Base-by-base conservation (phyloP, 2,888 invertebrate genomes). In the Dryococelus australis region DNA sequence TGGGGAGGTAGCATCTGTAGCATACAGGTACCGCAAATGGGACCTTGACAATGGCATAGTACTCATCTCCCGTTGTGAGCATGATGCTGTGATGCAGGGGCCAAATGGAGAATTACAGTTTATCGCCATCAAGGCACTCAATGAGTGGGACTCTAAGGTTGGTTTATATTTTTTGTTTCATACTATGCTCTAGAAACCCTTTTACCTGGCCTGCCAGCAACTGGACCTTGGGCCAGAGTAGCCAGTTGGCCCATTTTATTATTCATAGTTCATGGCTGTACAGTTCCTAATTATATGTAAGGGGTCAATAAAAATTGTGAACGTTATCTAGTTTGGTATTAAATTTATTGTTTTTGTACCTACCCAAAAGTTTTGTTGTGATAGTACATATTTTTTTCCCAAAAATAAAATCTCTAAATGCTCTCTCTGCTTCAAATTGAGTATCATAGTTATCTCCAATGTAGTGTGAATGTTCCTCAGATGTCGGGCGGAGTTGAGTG, bases 141-240 rank as follows among this genome's bases (percentile, higher is more conserved):
- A 99, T 93, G 99, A 99, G 92, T 99, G 99, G 99, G 99, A 99
- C 93, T 98, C 99, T 0, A 97, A 98, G 91, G 94, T 94, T 91
- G 90, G 35, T 35, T 35, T 35, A 88, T 35, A 35, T 35, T 35
- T 35, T 35, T 35, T 35, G 35, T 4, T n/a, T n/a, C n/a, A n/a
- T 65, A n/a, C n/a, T n/a, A n/a, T n/a, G n/a, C n/a, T n/a, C n/a
- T n/a, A n/a, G n/a, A n/a, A n/a, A n/a, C n/a, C 24, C 16, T 13
- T 86, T n/a, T 13, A 20, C 0, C 24, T 86, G 80, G 28, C 24
- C 24, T 43, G 43, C 26, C 43, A 28, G 26, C 47, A 86, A 27
- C 78, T 0, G 24, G 65, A 27, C 47, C n/a, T 24, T 85, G 12
- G n/a, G n/a, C 35, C 35, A 35, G 35, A 35, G 35, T 35, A 35